These are phyloP conservation scores for Lophochroa leadbeateri DNA, from an alignment of 2,113 vertebrate genomes.

Conservation along the genomic window DNA sequence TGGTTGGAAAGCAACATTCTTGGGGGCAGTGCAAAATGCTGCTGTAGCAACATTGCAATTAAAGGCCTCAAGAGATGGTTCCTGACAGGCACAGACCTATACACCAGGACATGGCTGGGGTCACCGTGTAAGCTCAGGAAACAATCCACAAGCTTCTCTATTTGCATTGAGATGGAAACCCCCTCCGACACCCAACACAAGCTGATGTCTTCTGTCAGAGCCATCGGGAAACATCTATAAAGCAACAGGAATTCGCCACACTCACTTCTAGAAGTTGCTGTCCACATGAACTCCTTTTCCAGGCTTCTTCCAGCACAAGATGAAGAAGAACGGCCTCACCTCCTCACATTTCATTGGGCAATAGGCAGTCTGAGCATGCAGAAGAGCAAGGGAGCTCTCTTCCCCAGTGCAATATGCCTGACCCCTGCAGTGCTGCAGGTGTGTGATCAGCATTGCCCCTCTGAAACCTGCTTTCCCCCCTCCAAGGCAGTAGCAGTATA, in stretches of 20 bases:
- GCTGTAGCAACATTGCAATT: background rate
- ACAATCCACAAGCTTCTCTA: background rate
- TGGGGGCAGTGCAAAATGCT: background rate
- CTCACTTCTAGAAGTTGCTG: background rate
- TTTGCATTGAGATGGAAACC: background rate
- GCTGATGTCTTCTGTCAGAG: background rate
- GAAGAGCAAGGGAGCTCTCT: background rate
- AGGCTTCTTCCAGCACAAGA: background rate
- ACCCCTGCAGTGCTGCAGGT: background rate
- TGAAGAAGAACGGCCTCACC: background rate
- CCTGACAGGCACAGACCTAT: background rate
- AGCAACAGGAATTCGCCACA: background rate
- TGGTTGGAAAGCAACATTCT: background rate
- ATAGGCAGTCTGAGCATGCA: background rate
- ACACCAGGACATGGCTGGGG: background rate
- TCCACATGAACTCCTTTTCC: background rate
- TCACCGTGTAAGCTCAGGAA: background rate
- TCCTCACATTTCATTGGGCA: background rate
- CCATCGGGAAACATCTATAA: background rate
- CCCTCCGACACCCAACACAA: background rate
- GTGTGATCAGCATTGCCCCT: background rate
- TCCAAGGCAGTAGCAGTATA: background rate
- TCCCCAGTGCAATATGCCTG: background rate
- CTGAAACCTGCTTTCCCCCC: background rate
- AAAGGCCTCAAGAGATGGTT: background rate